These are phyloP conservation scores for Hirtodrosophila histrioides DNA, from an alignment of 2,888 invertebrate genomes.

Conservation along the genomic window DNA sequence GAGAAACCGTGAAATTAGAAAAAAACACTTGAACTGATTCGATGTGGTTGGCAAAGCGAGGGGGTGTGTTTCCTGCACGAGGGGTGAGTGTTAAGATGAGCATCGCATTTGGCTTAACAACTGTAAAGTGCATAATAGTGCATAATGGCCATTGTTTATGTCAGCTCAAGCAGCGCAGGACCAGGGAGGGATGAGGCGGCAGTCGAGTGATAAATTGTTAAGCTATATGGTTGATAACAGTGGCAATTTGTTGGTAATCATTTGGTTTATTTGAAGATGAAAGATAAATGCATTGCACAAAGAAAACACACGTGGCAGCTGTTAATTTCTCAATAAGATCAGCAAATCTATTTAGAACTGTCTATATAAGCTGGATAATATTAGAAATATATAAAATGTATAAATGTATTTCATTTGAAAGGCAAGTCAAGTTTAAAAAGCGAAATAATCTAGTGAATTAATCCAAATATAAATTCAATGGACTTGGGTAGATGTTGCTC, in stretches of 20 bases:
- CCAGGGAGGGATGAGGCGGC: background rate
- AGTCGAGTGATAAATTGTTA: constrained; percentile 32
- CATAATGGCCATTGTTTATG: constrained; percentile 57
- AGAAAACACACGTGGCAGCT: too few species aligned
- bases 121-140: constrained; percentile 57
- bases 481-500: too few species aligned
- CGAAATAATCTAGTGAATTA: too few species aligned
- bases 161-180: constrained; percentile 25
- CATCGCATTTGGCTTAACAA: constrained; percentile 55
- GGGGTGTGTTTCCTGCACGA: constrained; percentile 20
- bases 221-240: background rate
- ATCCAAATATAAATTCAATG: too few species aligned
- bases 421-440: too few species aligned
- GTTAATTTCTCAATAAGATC: too few species aligned
- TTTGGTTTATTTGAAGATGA: constrained; percentile 17
- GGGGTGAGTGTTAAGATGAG: constrained; percentile 25
- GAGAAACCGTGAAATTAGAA: constrained; percentile 74
- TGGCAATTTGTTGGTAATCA: constrained; percentile 17
- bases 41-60: constrained; percentile 49
- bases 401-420: too few species aligned
- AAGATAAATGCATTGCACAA: constrained; percentile 3
- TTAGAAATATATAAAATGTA: too few species aligned
- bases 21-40: constrained; percentile 79
- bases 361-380: too few species aligned
- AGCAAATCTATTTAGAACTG: too few species aligned